Evolutionary conservation across 2,888 invertebrate species (phyloP).

Genomic region (Aproaerema taeniolella): DNA sequence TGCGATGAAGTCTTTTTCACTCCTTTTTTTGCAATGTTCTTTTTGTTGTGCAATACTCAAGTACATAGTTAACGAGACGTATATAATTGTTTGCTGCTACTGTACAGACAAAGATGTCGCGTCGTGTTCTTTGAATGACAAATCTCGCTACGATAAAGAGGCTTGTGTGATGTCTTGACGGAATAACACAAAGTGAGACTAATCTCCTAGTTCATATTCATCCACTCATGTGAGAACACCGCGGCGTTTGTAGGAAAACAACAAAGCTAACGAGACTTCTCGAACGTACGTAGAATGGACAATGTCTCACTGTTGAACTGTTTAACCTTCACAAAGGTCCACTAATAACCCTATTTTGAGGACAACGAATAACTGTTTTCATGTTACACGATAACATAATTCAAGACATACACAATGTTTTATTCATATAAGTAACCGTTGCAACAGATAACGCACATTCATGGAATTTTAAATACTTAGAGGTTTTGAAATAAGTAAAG

Average conservation of each 20-base stretch:
- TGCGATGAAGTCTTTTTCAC: not conserved
- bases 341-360: constrained; percentile 16
- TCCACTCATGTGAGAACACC: constrained; percentile 49
- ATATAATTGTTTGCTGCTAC: too few species aligned
- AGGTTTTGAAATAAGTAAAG: too few species aligned
- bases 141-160: constrained; percentile 39
- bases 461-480: too few species aligned
- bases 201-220: constrained; percentile 46
- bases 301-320: constrained; percentile 21
- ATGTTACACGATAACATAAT: not conserved
- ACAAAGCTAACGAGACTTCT: constrained; percentile 16
- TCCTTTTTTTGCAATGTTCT: not conserved
- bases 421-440: too few species aligned
- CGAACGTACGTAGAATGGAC: constrained; percentile 17
- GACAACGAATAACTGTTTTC: constrained; percentile 19
- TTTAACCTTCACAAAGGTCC: constrained; percentile 18
- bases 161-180: constrained; percentile 36
- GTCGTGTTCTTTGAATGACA: constrained; percentile 36
- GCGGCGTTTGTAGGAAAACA: constrained; percentile 34
- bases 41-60: not conserved
- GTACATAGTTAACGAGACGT: too few species aligned
- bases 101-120: constrained; percentile 3
- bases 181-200: constrained; percentile 35
- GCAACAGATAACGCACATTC: too few species aligned
- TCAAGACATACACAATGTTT: too few species aligned